Conservation (phyloP, 1,140 invertebrate species). For the Scaptomyza hsui region DNA sequence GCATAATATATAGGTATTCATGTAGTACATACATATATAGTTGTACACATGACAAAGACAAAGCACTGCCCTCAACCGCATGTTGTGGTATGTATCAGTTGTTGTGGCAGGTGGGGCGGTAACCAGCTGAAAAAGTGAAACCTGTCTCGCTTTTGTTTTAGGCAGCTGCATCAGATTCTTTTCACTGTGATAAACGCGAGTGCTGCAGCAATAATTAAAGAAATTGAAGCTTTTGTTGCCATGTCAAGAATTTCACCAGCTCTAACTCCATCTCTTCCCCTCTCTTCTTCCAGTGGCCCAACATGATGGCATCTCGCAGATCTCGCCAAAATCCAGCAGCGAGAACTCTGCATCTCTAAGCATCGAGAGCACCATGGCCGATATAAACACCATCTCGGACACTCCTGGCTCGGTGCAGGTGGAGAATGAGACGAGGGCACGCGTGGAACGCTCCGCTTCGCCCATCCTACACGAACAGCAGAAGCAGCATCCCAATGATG, state of each 20-base stretch:
- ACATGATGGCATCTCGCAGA: constrained; percentile 76
- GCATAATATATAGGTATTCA: constrained; percentile 14
- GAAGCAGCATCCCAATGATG: constrained; percentile 62
- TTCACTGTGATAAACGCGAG: constrained; percentile 21
- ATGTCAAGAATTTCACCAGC: constrained; percentile 33
- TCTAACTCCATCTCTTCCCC: background rate
- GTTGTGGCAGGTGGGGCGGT: constrained; percentile 11
- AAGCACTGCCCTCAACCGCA: constrained; percentile 42
- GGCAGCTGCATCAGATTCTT: constrained; percentile 38
- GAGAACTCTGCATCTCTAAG: constrained; percentile 26
- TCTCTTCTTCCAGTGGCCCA: constrained; percentile 59
- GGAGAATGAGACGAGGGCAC: constrained; percentile 71
- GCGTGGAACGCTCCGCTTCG: constrained; percentile 73
- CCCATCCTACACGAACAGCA: constrained; percentile 73
- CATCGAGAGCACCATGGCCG: constrained; percentile 70
- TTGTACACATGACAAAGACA: constrained; percentile 48
- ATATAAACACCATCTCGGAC: constrained; percentile 42
- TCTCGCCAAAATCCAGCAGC: constrained; percentile 80
- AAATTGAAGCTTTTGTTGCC: constrained; percentile 28
- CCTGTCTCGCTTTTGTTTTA: constrained; percentile 40
- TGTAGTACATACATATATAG: no score
- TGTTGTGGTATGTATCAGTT: constrained; percentile 10
- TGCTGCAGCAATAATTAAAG: constrained; percentile 29
- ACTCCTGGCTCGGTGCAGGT: constrained; percentile 11
- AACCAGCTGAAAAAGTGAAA: constrained; percentile 70